Base-by-base conservation (phyloP, 2,797 vertebrate genomes). In the Amazona finschi region DNA sequence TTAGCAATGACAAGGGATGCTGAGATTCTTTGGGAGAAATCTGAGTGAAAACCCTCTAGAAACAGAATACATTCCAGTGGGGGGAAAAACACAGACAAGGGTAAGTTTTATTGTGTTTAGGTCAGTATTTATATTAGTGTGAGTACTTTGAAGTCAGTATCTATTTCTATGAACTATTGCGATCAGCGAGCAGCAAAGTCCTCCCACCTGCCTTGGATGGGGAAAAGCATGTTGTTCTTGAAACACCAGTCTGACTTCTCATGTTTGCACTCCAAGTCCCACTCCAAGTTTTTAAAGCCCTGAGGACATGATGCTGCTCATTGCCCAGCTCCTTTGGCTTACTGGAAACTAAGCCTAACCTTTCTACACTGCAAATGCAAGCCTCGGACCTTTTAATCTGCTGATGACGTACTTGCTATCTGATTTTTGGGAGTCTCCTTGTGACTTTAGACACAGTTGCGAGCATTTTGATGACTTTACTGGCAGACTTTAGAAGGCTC, bases 391-490 rank as follows among this genome's bases (percentile, higher is more conserved):
- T 83, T 55, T 39, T 14, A 55, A 60, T 58, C 14, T 36, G 39
- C 15, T 0, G 2, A 8, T 21, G 49, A 69, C 5, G 1, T 19
- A 5, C 18, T 12, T 0, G 2, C 62, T 55, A 6, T 58, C 55
- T 71, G 50, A 17, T 72, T 72, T 69, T 47, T 0, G 8, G 33
- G 66, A 83, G 46, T 31, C 18, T 87, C 22, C 78, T 85, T 1
- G 7, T 69, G 80, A 58, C 64, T 83, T 57, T 31, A 8, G 15
- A 5, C 0, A 1, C 38, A 70, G 62, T 38, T 0, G 0, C 4
- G 39, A 81, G 22, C 2, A 36, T 2, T 31, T 55, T 52, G 30
- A 4, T 4, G 1, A 17, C 82, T 82, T 46, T 60, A 76, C 46
- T 57, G 44, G 9, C 50, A 79, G 47, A 24, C 38, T 78, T 62